These are phyloP conservation scores for Bilobella aurantiaca DNA, from an alignment of 1,140 invertebrate genomes.

Conservation along the genomic window DNA sequence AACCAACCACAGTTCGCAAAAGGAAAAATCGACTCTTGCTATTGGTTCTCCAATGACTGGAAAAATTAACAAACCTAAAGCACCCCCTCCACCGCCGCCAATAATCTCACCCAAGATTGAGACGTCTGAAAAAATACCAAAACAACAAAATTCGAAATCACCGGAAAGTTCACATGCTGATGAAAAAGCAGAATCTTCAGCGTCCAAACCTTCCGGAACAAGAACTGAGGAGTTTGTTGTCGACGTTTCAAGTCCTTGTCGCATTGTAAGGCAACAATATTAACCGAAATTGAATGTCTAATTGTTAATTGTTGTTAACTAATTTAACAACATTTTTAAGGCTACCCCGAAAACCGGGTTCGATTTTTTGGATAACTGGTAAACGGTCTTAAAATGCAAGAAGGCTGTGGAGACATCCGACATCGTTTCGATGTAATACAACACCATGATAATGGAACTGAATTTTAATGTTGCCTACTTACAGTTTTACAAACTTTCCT, in stretches of 20 bases:
- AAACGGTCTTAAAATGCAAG: background rate
- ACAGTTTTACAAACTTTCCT: slow-evolving; percentile 59
- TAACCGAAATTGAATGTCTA: slow-evolving; percentile 4
- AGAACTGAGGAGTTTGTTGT: slow-evolving; percentile 27
- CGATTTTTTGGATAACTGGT: slow-evolving; percentile 31
- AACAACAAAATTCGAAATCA: no score
- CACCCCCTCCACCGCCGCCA: slow-evolving; percentile 33
- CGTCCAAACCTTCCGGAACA: slow-evolving; percentile 17
- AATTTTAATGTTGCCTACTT: no score
- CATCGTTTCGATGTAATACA: no score
- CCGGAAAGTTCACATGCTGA: no score
- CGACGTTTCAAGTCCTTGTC: slow-evolving; percentile 33
- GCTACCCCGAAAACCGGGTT: slow-evolving; percentile 29
- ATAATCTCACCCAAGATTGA: background rate
- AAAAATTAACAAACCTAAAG: slow-evolving; percentile 30
- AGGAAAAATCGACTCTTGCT: background rate
- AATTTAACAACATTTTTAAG: slow-evolving; percentile 15
- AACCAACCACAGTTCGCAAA: background rate
- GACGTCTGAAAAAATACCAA: no score
- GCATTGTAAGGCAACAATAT: slow-evolving; percentile 27
- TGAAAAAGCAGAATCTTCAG: no score
- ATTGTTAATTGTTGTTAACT: no score
- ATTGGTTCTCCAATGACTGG: background rate
- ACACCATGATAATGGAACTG: no score
- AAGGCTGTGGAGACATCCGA: no score